Conservation (phyloP, 2,797 vertebrate genomes). For the Cygnus olor region DNA sequence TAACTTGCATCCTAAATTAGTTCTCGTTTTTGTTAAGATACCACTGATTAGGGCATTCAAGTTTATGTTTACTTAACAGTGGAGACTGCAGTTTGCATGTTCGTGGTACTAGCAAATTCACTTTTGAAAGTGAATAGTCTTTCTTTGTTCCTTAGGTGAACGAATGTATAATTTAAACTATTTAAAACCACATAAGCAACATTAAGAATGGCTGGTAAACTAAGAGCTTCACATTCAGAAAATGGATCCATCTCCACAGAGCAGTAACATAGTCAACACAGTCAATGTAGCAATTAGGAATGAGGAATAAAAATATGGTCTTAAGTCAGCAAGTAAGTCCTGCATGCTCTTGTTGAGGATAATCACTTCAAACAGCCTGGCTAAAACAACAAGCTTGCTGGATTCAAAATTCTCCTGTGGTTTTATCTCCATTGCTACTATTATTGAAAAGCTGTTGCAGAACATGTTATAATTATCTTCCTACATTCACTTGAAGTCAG, state of each 20-base stretch:
- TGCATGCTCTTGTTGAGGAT: not conserved
- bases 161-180: not conserved
- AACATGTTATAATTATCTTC: not conserved
- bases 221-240: not conserved
- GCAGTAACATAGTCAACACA: not conserved
- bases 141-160: not conserved
- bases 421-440: not conserved
- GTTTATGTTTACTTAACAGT: not conserved
- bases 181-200: not conserved
- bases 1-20: not conserved
- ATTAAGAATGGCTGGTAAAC: not conserved
- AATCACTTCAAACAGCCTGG: not conserved
- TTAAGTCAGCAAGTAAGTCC: not conserved
- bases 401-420: not conserved
- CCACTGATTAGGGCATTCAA: not conserved
- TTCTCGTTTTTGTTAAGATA: not conserved
- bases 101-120: not conserved
- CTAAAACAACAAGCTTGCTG: not conserved
- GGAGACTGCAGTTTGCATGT: not conserved
- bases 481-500: not conserved
- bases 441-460: not conserved
- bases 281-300: not conserved
- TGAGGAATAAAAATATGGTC: not conserved
- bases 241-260: not conserved
- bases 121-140: not conserved